Evolutionary conservation across 1,140 invertebrate genomes (phyloP), one percentile per base, ranked within the genome.

Genomic region (Magallana gigas): DNA sequence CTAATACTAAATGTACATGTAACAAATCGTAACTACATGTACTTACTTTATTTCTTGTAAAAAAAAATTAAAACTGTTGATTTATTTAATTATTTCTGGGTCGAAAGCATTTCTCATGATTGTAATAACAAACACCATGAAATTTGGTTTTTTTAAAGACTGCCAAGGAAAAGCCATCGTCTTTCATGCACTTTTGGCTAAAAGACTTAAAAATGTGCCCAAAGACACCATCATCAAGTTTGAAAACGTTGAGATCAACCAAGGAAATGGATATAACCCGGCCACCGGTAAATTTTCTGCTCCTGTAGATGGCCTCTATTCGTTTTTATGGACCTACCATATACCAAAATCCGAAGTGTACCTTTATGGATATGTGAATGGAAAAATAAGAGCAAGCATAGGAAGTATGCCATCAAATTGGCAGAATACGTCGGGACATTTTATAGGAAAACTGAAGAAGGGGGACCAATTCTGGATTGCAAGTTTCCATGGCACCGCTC

Each of bases 281-380:
- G 3, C 71, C 12, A 80, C 71, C 4, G 71, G 71, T 6, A 36
- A 80, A 36, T 80, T 80, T 56, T 36, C 71, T 23, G 71, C 71
- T 18, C 71, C 71, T 5, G 71, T 18, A 80, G 71, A 80, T 80
- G 29, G 71, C 71, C 7, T 80, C 23, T 80, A 80, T 23, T 29
- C 71, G 1, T 80, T 80, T 29, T 29, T 29, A 56, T 80, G 71
- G 71, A 36, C 71, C 14, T 80, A 56, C 14, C 23, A 14, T 29
- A 80, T 29, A 80, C 5, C 16, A 0, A 2, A 4, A 62, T 62
- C 60, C 18, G 18, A 12, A 5, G 11, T 62, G 60, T 62, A 62
- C 18, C 14, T 62, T 6, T 12, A 6, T 14, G 60, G 60, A 16
- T 7, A n/a, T 62, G 60, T 62, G 60, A 8, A 62, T 62, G 60